Conservation (phyloP, 2,888 invertebrate species). For the Glyphotaelius pellucidus region DNA sequence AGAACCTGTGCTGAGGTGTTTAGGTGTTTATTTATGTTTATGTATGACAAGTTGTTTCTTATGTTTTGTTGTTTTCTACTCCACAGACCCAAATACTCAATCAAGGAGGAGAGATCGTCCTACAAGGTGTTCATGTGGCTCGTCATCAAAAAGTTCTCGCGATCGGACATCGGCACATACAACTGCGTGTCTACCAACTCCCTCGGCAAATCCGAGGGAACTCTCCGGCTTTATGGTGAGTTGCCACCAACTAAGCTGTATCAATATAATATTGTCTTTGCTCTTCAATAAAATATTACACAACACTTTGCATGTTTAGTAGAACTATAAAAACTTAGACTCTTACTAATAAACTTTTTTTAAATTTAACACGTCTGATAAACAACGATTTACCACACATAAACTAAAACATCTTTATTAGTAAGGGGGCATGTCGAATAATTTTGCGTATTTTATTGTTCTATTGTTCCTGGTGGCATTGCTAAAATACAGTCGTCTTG, state of each 20-base stretch:
- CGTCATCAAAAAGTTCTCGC: slow-evolving; percentile 79
- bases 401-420: no score
- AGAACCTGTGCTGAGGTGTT: no score
- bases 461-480: neutral
- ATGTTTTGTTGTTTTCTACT: neutral
- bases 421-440: neutral
- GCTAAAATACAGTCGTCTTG: neutral
- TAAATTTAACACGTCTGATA: no score
- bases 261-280: neutral
- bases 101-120: slow-evolving; percentile 83
- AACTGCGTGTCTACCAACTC: slow-evolving; percentile 86
- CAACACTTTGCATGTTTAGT: neutral
- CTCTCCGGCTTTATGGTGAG: slow-evolving; percentile 81
- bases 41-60: no score
- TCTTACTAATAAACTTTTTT: no score
- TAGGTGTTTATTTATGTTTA: no score
- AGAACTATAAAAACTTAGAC: neutral
- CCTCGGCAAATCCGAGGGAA: slow-evolving; percentile 81
- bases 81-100: slow-evolving; percentile 85
- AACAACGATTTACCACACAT: no score
- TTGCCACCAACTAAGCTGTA: slow-evolving; percentile 28
- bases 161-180: slow-evolving; percentile 84
- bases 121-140: slow-evolving; percentile 88
- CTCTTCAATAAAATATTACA: neutral
- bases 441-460: neutral